These are phyloP conservation scores for Picathartes gymnocephalus DNA, from an alignment of 2,113 vertebrate species.

Conservation along the genomic window DNA sequence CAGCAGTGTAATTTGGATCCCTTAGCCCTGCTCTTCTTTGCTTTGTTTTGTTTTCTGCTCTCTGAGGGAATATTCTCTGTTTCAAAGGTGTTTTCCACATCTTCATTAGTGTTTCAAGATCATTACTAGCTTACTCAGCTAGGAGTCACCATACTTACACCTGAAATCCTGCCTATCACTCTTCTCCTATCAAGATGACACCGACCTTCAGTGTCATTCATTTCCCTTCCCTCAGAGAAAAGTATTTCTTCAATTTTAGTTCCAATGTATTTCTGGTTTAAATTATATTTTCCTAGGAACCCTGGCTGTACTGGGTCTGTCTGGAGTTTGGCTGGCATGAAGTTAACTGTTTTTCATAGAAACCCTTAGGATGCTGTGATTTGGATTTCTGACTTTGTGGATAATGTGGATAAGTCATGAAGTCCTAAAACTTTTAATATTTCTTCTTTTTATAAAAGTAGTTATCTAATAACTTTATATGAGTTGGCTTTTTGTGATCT, in stretches of 20 bases:
- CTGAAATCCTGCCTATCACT: background rate
- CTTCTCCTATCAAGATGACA: background rate
- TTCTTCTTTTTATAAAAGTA: background rate
- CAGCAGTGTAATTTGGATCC: background rate
- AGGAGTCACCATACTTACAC: background rate
- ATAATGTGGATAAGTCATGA: background rate
- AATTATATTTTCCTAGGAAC: background rate
- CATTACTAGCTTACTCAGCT: background rate
- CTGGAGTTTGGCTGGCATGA: background rate
- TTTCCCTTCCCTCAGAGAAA: background rate
- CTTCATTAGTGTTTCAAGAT: background rate
- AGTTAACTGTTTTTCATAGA: background rate
- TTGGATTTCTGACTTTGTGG: background rate
- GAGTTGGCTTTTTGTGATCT: background rate
- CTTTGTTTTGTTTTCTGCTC: background rate
- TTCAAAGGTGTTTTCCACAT: background rate
- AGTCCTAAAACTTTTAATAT: background rate
- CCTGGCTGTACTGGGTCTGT: background rate
- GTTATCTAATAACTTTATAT: background rate
- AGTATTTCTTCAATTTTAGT: background rate
- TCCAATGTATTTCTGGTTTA: background rate
- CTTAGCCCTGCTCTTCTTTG: background rate
- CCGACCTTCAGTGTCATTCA: background rate
- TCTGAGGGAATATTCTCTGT: background rate
- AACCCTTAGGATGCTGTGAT: background rate